Percentiles rank a stretch among this genome's conserved stretches.
phyloP scores from a whole-genome alignment of 2,797 vertebrate species.

The Cetoscarus ocellatus region DNA sequence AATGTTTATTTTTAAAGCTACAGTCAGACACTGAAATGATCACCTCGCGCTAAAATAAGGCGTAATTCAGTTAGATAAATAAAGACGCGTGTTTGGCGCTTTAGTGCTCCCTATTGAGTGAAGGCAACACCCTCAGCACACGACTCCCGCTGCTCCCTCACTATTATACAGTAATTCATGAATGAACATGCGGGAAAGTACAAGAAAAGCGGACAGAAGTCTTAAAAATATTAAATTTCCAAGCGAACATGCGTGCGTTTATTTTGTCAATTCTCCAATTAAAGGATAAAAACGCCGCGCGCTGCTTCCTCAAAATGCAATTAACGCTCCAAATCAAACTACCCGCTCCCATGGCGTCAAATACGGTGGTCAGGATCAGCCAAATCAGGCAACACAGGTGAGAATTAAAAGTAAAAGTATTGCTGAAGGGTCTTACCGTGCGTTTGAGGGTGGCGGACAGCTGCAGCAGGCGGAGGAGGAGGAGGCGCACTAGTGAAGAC shows the following conservation, averaged over 20 bases:
- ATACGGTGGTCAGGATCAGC: conserved; percentile 23
- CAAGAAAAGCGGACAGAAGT: background rate
- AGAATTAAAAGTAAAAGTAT: conserved; percentile 1
- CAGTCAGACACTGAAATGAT: background rate
- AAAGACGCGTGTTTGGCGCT: conserved; percentile 52
- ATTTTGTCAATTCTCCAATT: background rate
- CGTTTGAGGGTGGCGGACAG: conserved; percentile 37
- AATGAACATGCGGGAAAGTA: background rate
- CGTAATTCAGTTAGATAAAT: conserved; percentile 6
- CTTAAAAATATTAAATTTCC: background rate
- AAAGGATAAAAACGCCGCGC: too few relatives aligned
- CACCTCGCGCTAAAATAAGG: too few relatives aligned
- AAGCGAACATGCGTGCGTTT: accelerated
- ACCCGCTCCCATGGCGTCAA: conserved; percentile 16
- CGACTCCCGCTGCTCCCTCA: conserved; percentile 10
- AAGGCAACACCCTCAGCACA: conserved; percentile 55
- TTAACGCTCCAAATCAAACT: conserved; percentile 19
- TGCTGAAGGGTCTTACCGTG: conserved; percentile 65
- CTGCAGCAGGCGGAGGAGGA: conserved; percentile 58
- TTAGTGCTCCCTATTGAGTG: conserved; percentile 17
- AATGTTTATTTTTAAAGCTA: background rate
- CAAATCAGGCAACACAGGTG: conserved; percentile 2
- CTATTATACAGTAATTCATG: background rate
- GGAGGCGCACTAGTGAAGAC: conserved; percentile 65
- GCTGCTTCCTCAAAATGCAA: background rate